These are phyloP conservation scores for Daboia siamensis DNA, from an alignment of 2,113 vertebrate genomes.

Conservation along the genomic window DNA sequence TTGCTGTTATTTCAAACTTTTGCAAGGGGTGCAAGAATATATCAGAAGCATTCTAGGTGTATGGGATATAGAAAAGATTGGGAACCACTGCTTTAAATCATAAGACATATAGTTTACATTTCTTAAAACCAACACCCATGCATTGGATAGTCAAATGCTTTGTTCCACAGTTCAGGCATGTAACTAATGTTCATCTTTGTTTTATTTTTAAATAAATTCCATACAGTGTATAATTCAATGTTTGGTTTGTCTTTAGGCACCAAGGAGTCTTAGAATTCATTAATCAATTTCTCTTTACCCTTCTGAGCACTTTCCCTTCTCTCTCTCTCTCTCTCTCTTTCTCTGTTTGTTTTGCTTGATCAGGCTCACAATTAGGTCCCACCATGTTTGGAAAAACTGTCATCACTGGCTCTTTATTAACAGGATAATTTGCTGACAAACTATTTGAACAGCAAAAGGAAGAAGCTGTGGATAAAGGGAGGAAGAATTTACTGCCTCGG, in stretches of 20 bases:
- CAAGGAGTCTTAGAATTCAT: neutral
- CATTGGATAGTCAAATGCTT: neutral
- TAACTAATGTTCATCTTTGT: neutral
- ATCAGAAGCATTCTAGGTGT: no score
- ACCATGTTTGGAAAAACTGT: constrained; percentile 66
- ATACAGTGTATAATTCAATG: neutral
- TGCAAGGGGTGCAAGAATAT: no score
- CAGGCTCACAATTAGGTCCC: constrained; percentile 64
- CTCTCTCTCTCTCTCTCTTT: neutral
- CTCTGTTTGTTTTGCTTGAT: constrained; percentile 73
- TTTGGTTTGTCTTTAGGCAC: neutral
- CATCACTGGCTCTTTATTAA: constrained; percentile 64
- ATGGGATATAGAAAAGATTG: no score
- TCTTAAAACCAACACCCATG: neutral
- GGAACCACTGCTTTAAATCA: neutral
- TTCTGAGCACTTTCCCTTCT: neutral
- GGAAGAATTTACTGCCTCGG: constrained; percentile 59
- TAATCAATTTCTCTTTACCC: constrained; percentile 43
- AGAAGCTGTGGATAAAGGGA: constrained; percentile 33
- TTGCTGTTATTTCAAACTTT: no score
- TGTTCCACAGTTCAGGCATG: neutral
- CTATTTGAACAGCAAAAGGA: constrained; percentile 60
- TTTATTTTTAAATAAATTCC: neutral
- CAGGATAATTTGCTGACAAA: constrained; percentile 71
- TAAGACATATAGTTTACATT: neutral